A percentile compares a stretch with the other conserved stretches of the same genome.
phyloP scores from a whole-genome alignment of 1,140 invertebrate species.

The Drosophila eugracilis region DNA sequence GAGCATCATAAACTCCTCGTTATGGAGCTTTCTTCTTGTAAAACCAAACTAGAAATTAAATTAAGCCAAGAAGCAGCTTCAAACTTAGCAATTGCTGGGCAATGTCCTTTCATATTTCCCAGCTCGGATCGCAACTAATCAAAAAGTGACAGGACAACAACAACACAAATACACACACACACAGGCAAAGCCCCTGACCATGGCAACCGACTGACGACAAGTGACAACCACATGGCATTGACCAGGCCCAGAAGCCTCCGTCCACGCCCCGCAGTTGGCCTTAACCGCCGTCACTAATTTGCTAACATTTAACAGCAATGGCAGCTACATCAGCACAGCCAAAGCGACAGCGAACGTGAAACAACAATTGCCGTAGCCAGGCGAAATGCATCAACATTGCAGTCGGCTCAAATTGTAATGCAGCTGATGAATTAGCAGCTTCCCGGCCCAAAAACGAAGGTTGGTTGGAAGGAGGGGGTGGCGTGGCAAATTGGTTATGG shows the following conservation, averaged over 20 bases:
- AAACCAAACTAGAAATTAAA: conserved; percentile 12
- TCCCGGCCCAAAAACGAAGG: background rate
- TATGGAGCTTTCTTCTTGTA: background rate
- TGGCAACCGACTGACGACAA: conserved; percentile 62
- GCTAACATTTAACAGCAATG: conserved; percentile 70
- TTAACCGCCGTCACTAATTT: conserved; percentile 71
- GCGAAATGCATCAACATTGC: conserved; percentile 51
- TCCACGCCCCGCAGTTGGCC: conserved; percentile 33
- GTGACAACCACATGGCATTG: conserved; percentile 64
- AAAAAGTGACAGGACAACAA: conserved; percentile 48
- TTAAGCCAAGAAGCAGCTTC: conserved; percentile 21
- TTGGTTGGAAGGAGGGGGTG: background rate
- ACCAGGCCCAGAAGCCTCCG: conserved; percentile 9
- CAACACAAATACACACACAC: too few relatives aligned
- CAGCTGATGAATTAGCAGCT: conserved; percentile 58
- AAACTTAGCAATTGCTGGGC: conserved; percentile 17
- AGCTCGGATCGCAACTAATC: conserved; percentile 52
- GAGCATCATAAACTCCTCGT: background rate
- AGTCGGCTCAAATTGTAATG: conserved; percentile 58
- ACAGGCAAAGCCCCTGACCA: conserved; percentile 23
- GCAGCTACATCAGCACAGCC: conserved; percentile 35
- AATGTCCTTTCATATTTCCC: conserved; percentile 1
- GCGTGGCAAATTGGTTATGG: conserved; percentile 19
- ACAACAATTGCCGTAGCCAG: conserved; percentile 25
- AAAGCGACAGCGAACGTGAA: conserved; percentile 15